Base-by-base conservation (phyloP, 2,888 invertebrate genomes). In the Teinopalpus imperialis region DNA sequence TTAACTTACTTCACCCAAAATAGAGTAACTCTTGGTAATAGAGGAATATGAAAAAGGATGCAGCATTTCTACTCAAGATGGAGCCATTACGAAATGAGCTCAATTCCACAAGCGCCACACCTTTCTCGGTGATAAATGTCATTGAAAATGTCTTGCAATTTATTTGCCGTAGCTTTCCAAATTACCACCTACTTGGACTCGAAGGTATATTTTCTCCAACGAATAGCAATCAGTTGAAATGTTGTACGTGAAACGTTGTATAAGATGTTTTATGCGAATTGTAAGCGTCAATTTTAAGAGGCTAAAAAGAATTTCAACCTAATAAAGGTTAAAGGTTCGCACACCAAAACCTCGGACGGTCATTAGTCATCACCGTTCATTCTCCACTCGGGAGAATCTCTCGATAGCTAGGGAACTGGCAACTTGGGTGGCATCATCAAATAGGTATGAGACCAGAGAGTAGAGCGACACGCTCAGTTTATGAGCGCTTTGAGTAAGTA, bases 91-190 rank as follows among this genome's bases (percentile, higher is more conserved):
- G 43, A 36, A 43, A 43, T 43, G 43, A 43, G 43, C 35, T 43
- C 43, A 36, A 43, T 43, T 36, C 30, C 43, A 43, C 43, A 21
- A 43, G 36, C 43, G 43, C 43, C 43, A 36, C 43, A 43, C 36
- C 43, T 43, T 43, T 36, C 36, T 43, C 29, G 29, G 43, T 43
- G 36, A 43, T 43, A 43, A 43, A 43, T 43, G 35, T 43, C 43
- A 43, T 43, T 43, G 43, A 30, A 36, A 43, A 43, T 43, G 43
- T 43, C 43, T 36, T 43, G 43, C 30, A 36, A 43, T 43, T 43
- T 43, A 43, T 43, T 36, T 43, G 43, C 43, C 36, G 35, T 30
- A 43, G 43, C 43, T 43, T 43, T 43, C 30, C 30, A 43, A 43
- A 43, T 43, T 43, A 43, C 43, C 43, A 36, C 36, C 43, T 43